Evolutionary conservation across 1,140 invertebrate genomes (phyloP), one percentile per base, ranked within the genome.

Genomic region (Saccostrea echinata): DNA sequence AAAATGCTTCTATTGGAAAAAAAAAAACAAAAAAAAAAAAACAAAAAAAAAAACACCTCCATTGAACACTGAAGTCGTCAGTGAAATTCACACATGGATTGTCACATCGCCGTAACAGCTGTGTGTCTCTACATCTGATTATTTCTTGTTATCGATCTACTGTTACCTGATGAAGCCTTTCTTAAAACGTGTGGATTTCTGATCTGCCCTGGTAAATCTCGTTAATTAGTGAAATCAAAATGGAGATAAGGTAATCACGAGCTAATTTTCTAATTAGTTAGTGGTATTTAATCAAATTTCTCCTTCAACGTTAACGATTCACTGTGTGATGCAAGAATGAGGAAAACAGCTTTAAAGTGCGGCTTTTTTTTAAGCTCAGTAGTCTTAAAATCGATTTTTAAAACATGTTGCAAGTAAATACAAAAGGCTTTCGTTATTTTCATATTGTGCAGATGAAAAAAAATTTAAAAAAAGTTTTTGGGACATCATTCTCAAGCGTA

Each of bases 31-130:
- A 43, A 9, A 43, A 43, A 43, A 43, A 43, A 43, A 1, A 1
- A 8, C 43, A 8, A 57, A 61, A 21, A 3, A 61, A 18, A 6
- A 18, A 61, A 61, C 6, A 61, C 1, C n/a, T 76, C 16, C 11
- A 30, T 30, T 76, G 27, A 30, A 27, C 3, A 16, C 24, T 30
- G 27, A 16, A 30, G 68, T 30, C 68, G 68, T 35, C 30, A 33
- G 68, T 30, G 11, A 33, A 76, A 76, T 76, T 76, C 68, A 76
- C 68, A 76, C 24, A 13, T 76, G 68, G 33, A 33, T 18, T 18
- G 68, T 76, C 27, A 76, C 68, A 33, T 27, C 68, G 24, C 27
- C 12, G 68, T 76, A 76, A 76, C 68, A 76, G 24, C 68, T 76
- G 68, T 11, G 9, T 43, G 9, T 33, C 11, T 76, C 68, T 30